Percentiles rank a stretch among this genome's conserved stretches.
Conservation (phyloP, 35 echinoderm and acorn worm species). For the Acanthaster planci region DNA sequence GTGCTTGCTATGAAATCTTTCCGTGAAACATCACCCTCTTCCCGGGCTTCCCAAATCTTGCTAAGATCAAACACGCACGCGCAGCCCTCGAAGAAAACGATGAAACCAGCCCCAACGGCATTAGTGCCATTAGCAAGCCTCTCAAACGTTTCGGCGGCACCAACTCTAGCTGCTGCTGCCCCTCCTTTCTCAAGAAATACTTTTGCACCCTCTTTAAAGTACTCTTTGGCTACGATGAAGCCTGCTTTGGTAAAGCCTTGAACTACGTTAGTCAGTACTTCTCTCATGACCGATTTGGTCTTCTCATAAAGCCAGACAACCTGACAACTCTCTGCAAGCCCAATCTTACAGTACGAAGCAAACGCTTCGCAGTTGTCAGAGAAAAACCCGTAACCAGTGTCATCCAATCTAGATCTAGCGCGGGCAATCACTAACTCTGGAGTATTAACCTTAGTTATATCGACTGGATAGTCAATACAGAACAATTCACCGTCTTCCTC, state of each 20-base stretch:
- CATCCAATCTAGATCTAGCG: constrained; percentile 26
- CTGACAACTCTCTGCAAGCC: constrained; percentile 3
- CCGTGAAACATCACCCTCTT: background rate
- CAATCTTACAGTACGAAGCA: constrained; percentile 58
- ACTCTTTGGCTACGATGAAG: background rate
- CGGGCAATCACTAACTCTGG: constrained; percentile 38
- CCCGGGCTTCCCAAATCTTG: background rate
- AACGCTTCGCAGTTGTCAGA: constrained; percentile 56
- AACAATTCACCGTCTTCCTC: constrained; percentile 20
- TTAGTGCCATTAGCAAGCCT: background rate
- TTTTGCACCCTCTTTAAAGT: background rate
- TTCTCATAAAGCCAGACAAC: constrained; percentile 12
- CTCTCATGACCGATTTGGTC: background rate
- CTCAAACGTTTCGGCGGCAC: background rate
- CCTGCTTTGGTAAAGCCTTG: background rate
- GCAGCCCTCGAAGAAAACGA: background rate
- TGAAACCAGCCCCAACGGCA: background rate
- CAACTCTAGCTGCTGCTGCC: background rate
- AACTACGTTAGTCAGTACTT: background rate
- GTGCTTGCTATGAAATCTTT: background rate
- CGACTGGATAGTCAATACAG: background rate
- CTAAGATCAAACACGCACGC: background rate
- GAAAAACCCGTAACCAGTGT: constrained; percentile 34
- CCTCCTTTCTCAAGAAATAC: background rate
- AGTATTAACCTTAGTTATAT: constrained; percentile 26